Percentiles rank a stretch among this genome's conserved stretches.
phyloP scores from a whole-genome alignment of 2,888 invertebrate genomes.

The Patella ulyssiponensis region DNA sequence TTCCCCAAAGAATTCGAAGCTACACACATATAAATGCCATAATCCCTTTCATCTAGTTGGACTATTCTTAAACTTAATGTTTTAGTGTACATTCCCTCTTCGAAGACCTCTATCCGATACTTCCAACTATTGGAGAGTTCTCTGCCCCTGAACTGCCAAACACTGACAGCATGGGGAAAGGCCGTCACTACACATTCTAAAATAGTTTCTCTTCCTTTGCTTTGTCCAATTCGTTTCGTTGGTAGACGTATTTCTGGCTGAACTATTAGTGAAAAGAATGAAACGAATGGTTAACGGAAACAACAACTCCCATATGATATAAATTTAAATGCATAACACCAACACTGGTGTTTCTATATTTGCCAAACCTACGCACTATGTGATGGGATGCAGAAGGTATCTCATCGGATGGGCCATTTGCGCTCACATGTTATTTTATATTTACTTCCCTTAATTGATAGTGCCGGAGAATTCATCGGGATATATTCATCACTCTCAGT shows the following conservation, averaged over 20 bases:
- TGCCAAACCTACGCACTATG: too few relatives aligned
- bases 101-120: conserved; percentile 56
- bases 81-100: conserved; percentile 48
- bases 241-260: conserved; percentile 53
- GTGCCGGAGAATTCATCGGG: too few relatives aligned
- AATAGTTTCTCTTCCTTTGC: conserved; percentile 57
- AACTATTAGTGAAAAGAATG: conserved; percentile 38
- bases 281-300: too few relatives aligned
- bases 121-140: conserved; percentile 42
- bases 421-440: too few relatives aligned
- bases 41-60: conserved; percentile 47
- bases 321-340: too few relatives aligned
- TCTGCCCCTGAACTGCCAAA: conserved; percentile 54
- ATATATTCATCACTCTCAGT: too few relatives aligned
- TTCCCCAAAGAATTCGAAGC: conserved; percentile 50
- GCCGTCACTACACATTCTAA: conserved; percentile 65
- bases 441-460: too few relatives aligned
- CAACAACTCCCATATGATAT: too few relatives aligned
- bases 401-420: too few relatives aligned
- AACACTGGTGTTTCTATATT: too few relatives aligned
- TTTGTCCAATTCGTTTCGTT: conserved; percentile 57
- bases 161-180: conserved; percentile 59
- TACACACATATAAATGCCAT: conserved; percentile 54
- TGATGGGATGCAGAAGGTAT: too few relatives aligned
- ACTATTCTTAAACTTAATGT: conserved; percentile 49